Conservation (phyloP, 1,140 invertebrate species). For the Ridgeia piscesae region DNA sequence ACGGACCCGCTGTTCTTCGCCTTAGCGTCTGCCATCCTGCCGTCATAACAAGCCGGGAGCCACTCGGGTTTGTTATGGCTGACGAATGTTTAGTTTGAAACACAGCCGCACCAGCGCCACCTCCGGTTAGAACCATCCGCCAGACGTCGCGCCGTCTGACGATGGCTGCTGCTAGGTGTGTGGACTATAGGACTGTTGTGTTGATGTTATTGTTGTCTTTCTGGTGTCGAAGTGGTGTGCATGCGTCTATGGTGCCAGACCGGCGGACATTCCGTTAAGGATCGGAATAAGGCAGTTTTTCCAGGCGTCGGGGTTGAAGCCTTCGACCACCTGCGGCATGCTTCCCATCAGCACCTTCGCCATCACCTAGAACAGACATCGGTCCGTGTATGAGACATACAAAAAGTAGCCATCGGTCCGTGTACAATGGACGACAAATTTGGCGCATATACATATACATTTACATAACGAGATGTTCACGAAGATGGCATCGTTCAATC, state of each 20-base stretch:
- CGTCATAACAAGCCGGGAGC: background rate
- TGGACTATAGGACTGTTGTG: background rate
- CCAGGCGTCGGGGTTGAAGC: conserved; percentile 25
- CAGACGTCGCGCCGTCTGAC: background rate
- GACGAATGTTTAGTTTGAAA: background rate
- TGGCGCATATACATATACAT: background rate
- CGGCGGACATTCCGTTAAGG: background rate
- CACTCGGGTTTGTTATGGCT: background rate
- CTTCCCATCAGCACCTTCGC: background rate
- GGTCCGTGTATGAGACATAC: background rate
- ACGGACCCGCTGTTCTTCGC: background rate
- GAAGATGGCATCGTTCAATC: too few species aligned
- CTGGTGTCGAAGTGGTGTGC: background rate
- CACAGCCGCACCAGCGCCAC: background rate
- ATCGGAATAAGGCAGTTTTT: background rate
- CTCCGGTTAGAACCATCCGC: background rate
- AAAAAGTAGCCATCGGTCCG: background rate
- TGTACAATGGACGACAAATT: background rate
- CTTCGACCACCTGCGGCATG: conserved; percentile 11
- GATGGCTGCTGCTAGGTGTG: background rate
- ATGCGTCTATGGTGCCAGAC: background rate
- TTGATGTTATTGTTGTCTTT: background rate
- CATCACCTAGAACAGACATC: background rate
- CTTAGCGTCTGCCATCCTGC: background rate
- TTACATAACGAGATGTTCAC: background rate